phyloP scores from a whole-genome alignment of 2,888 invertebrate genomes.

The Eurois occulta region DNA sequence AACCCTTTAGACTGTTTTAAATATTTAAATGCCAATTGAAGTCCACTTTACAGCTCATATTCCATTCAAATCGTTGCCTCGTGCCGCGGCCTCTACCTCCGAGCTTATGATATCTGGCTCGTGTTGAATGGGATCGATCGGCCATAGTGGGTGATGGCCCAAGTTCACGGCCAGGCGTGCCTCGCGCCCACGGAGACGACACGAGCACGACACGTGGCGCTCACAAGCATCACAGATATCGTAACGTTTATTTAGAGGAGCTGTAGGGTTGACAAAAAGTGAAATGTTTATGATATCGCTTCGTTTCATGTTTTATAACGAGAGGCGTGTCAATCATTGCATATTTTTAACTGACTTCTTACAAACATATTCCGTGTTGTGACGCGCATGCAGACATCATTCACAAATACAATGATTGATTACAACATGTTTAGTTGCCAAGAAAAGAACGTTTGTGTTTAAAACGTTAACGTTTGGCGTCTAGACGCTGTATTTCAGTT shows the following conservation, averaged over 20 bases:
- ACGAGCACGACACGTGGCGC: constrained; percentile 37
- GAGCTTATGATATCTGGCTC: constrained; percentile 22
- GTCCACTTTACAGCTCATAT: constrained; percentile 42
- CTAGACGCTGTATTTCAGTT: constrained; percentile 53
- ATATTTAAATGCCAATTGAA: constrained; percentile 26
- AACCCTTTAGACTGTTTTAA: constrained; percentile 5
- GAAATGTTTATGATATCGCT: neutral
- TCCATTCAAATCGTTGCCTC: constrained; percentile 46
- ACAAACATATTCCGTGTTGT: constrained; percentile 42
- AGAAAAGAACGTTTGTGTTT: constrained; percentile 48
- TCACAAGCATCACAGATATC: constrained; percentile 54
- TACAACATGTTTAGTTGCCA: constrained; percentile 52
- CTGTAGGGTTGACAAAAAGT: constrained; percentile 50
- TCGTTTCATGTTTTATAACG: constrained; percentile 36
- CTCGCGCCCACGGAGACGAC: constrained; percentile 15
- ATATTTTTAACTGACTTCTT: constrained; percentile 30
- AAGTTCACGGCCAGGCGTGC: constrained; percentile 63
- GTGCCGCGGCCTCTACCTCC: constrained; percentile 28
- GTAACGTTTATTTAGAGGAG: constrained; percentile 51
- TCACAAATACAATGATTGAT: constrained; percentile 56
- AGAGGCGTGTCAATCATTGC: constrained; percentile 36
- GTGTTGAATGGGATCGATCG: constrained; percentile 50
- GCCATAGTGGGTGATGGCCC: constrained; percentile 38
- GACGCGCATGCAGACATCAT: constrained; percentile 43
- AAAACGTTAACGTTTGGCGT: constrained; percentile 39